A percentile compares a stretch with the other conserved stretches of the same genome.
Conservation (phyloP, 2,888 invertebrate species). For the Smittia sp. region DNA sequence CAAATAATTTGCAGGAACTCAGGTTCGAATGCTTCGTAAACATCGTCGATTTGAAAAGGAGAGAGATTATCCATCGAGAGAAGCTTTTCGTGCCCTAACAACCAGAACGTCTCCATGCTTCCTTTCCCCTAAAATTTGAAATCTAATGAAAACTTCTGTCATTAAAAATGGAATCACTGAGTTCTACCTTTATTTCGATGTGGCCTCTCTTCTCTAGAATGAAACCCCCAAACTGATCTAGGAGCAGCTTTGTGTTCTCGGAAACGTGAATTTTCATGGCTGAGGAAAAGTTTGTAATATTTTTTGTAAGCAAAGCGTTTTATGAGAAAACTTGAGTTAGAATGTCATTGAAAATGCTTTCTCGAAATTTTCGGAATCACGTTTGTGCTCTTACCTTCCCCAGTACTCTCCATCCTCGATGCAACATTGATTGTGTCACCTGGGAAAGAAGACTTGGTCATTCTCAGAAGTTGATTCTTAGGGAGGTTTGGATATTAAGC, state of each 20-base stretch:
- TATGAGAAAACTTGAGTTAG: too few species aligned
- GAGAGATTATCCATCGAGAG: constrained; percentile 41
- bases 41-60: not conserved
- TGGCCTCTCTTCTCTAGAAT: constrained; percentile 54
- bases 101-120: constrained; percentile 59
- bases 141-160: not conserved
- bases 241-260: constrained; percentile 56
- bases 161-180: not conserved
- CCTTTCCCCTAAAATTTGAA: constrained; percentile 58
- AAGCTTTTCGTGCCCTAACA: constrained; percentile 52
- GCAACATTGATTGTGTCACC: constrained; percentile 65
- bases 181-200: constrained; percentile 52
- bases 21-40: constrained; percentile 42
- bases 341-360: too few species aligned
- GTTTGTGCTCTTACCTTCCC: constrained; percentile 51
- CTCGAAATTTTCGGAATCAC: too few species aligned
- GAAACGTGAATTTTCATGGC: constrained; percentile 64
- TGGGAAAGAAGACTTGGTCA: not conserved
- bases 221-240: constrained; percentile 57
- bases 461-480: too few species aligned
- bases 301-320: not conserved
- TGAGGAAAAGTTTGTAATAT: constrained; percentile 47
- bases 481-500: too few species aligned
- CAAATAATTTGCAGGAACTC: constrained; percentile 48
- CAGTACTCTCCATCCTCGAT: constrained; percentile 63